Evolutionary conservation across 2,113 vertebrate species (phyloP).

Genomic region (Buteo buteo): DNA sequence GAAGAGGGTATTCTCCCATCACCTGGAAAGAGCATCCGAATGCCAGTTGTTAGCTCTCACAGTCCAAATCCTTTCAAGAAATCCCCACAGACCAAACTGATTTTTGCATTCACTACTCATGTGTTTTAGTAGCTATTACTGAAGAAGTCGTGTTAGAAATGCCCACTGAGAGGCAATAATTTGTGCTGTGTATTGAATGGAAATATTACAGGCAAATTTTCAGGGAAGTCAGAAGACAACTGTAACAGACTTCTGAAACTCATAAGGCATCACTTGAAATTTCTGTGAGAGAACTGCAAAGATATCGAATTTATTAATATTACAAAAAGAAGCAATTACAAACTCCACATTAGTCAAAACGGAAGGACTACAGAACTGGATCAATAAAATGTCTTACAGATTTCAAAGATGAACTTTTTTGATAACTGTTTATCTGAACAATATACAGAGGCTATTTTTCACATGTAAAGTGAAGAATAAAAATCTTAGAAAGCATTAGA

Average conservation of each 20-base stretch:
- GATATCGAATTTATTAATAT: neutral
- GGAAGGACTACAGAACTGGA: neutral
- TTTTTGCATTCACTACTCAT: neutral
- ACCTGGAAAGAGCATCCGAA: neutral
- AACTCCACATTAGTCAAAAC: neutral
- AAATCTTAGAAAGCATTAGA: neutral
- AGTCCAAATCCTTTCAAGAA: neutral
- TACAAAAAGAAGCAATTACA: neutral
- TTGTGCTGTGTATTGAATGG: neutral
- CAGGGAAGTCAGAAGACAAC: neutral
- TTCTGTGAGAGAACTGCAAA: neutral
- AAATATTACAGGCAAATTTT: neutral
- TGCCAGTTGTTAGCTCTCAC: neutral
- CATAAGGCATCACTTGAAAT: neutral
- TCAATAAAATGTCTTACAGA: neutral
- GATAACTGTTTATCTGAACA: neutral
- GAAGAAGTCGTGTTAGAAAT: neutral
- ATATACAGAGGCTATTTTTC: neutral
- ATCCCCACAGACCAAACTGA: neutral
- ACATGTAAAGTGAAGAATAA: neutral
- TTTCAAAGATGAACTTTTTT: neutral
- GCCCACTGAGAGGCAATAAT: neutral
- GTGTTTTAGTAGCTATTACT: neutral
- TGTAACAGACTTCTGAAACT: neutral
- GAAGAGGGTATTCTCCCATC: neutral